Evolutionary conservation across 2,113 vertebrate genomes (phyloP).

Genomic region (Polyodon spathula): DNA sequence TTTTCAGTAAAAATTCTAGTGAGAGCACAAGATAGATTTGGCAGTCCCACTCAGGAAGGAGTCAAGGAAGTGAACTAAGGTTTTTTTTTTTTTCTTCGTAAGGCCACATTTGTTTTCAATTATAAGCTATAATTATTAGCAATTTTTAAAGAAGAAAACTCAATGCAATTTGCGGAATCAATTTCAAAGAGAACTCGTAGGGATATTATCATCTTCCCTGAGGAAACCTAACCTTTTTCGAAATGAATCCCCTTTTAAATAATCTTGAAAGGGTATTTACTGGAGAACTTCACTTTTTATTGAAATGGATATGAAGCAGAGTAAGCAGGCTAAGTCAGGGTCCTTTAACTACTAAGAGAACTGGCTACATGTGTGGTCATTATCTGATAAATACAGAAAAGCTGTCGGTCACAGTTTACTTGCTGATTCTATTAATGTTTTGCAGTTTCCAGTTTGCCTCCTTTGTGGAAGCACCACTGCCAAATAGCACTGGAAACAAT

Average conservation of each 20-base stretch:
- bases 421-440: background rate
- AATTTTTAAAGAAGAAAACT: constrained; percentile 2
- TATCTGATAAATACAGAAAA: background rate
- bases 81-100: background rate
- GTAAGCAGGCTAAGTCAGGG: background rate
- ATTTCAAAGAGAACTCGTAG: constrained; percentile 1
- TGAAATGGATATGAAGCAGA: constrained; percentile 3
- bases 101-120: constrained; percentile 7
- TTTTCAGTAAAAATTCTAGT: background rate
- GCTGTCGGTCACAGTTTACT: background rate
- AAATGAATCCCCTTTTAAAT: background rate
- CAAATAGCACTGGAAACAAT: background rate
- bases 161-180: background rate
- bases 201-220: constrained; percentile 8
- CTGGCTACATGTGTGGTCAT: background rate
- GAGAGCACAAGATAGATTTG: background rate
- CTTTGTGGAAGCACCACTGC: background rate
- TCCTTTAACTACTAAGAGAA: background rate
- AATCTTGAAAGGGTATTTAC: constrained; percentile 1
- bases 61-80: background rate
- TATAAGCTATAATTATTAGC: constrained; percentile 11
- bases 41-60: constrained; percentile 2
- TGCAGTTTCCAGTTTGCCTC: background rate
- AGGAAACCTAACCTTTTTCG: constrained; percentile 2
- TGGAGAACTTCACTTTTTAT: constrained; percentile 3